Conservation (phyloP, 2,113 vertebrate species). For the Rhinoderma darwinii region DNA sequence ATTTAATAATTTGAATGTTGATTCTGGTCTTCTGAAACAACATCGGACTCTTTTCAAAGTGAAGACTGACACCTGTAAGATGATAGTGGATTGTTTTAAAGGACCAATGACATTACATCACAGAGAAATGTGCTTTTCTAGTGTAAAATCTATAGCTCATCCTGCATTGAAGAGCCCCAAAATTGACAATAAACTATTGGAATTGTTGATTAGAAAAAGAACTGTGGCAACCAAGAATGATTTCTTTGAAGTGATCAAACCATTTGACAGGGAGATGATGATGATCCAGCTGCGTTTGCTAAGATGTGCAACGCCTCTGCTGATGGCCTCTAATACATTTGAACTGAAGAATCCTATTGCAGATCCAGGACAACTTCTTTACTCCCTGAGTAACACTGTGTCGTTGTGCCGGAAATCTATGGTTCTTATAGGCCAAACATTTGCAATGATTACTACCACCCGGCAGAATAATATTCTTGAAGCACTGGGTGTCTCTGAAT, state of each 20-base stretch:
- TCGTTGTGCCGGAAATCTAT: slow-evolving; percentile 75
- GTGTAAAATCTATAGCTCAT: slow-evolving; percentile 73
- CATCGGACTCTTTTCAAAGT: slow-evolving; percentile 75
- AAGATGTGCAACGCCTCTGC: slow-evolving; percentile 72
- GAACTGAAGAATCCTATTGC: slow-evolving; percentile 73
- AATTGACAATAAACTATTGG: slow-evolving; percentile 78
- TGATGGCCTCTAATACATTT: slow-evolving; percentile 78
- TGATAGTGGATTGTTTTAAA: slow-evolving; percentile 77
- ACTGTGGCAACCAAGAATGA: slow-evolving; percentile 77
- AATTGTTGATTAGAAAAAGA: slow-evolving; percentile 76
- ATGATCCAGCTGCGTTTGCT: slow-evolving; percentile 75
- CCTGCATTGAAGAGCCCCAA: slow-evolving; percentile 75
- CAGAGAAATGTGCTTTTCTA: slow-evolving; percentile 76
- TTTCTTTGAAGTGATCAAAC: slow-evolving; percentile 79
- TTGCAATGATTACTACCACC: slow-evolving; percentile 70
- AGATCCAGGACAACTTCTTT: slow-evolving; percentile 65
- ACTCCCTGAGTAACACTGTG: slow-evolving; percentile 73
- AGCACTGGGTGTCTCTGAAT: slow-evolving; percentile 71
- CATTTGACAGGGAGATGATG: slow-evolving; percentile 79
- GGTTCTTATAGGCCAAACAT: slow-evolving; percentile 77
- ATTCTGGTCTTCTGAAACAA: slow-evolving; percentile 70
- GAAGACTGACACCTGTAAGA: slow-evolving; percentile 78
- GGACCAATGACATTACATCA: slow-evolving; percentile 71
- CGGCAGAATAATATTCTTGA: slow-evolving; percentile 79
- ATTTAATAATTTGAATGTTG: slow-evolving; percentile 70